Conservation (phyloP, 2,888 invertebrate species). For the Idaea biselata region DNA sequence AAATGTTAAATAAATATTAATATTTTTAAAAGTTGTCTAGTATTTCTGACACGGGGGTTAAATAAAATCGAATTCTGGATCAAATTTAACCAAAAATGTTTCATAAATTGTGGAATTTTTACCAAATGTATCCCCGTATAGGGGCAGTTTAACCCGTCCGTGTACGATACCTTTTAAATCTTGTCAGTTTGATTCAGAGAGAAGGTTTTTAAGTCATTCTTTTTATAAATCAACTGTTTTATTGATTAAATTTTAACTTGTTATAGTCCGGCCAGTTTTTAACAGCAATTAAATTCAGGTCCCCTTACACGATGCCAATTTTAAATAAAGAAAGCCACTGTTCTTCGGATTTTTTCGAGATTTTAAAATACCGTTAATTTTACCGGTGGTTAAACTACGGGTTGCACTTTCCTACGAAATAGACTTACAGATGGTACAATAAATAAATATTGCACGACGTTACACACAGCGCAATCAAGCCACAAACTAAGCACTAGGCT, state of each 20-base stretch:
- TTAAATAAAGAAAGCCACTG: no score
- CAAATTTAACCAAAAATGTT: neutral
- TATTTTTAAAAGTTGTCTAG: neutral
- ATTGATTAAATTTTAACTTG: conserved; percentile 21
- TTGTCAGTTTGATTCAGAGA: neutral
- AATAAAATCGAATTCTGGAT: neutral
- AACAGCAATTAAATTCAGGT: neutral
- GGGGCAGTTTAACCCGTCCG: neutral
- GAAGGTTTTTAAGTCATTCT: neutral
- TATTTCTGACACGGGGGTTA: neutral
- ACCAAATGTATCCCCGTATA: neutral
- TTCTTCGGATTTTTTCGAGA: no score
- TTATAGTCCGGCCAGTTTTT: neutral
- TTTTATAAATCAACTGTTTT: conserved; percentile 17
- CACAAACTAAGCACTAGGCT: no score
- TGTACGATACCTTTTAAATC: neutral
- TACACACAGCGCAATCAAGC: no score
- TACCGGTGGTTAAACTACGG: no score
- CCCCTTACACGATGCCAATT: no score
- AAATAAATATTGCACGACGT: no score
- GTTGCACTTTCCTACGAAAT: no score
- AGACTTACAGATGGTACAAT: no score
- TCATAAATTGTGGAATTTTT: neutral
- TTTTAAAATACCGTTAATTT: no score
- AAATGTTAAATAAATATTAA: neutral